phyloP scores from a whole-genome alignment of 1,140 invertebrate species.

The Drosophila virilis region DNA sequence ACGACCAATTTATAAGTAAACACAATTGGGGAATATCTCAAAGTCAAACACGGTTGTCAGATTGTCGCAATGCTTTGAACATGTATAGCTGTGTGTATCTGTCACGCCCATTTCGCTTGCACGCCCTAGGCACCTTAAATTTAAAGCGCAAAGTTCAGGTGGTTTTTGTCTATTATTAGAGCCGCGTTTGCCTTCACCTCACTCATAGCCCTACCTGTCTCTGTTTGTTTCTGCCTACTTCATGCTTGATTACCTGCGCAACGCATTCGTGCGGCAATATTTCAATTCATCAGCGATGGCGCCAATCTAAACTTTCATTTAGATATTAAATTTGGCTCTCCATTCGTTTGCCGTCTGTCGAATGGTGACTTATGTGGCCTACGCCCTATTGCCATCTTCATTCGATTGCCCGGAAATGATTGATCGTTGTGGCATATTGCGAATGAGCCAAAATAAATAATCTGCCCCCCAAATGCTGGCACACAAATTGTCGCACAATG shows the following conservation, averaged over 20 bases:
- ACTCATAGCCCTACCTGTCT: background rate
- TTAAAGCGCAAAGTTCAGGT: conserved; percentile 61
- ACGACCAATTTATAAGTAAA: too few species aligned
- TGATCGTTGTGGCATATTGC: conserved; percentile 56
- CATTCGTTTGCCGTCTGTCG: background rate
- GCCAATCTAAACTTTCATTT: conserved; percentile 74
- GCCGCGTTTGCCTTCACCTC: background rate
- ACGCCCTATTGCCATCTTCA: conserved; percentile 50
- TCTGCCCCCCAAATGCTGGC: conserved; percentile 15
- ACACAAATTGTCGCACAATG: conserved; percentile 59
- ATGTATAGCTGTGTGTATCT: conserved; percentile 13
- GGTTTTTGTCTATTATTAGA: conserved; percentile 51
- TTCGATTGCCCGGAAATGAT: conserved; percentile 78
- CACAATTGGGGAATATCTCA: background rate
- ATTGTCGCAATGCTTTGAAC: conserved; percentile 26
- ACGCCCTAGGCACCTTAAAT: background rate
- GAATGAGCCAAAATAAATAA: conserved; percentile 67
- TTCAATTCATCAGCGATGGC: conserved; percentile 71
- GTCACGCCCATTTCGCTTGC: conserved; percentile 6
- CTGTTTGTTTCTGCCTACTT: conserved; percentile 40
- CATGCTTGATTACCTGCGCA: conserved; percentile 73
- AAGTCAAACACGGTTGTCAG: background rate
- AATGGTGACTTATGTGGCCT: background rate
- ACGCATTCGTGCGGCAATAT: conserved; percentile 75
- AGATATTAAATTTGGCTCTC: conserved; percentile 57